These are phyloP conservation scores for Cottus gobio DNA, from an alignment of 2,113 vertebrate species.

Conservation along the genomic window DNA sequence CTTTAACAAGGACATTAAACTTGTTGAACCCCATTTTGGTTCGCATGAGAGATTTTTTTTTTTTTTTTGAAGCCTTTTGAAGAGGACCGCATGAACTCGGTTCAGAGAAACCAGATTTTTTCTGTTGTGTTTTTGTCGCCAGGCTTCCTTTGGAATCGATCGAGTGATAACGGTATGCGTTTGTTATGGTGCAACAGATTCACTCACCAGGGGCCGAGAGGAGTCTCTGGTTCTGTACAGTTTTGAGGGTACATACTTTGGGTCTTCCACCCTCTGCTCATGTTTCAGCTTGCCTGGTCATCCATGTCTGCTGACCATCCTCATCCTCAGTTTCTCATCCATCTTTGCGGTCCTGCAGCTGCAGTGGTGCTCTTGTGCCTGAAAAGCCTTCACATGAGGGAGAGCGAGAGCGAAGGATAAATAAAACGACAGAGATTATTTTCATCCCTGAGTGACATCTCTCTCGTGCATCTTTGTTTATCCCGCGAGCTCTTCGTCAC, in stretches of 20 bases:
- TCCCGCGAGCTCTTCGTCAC: constrained; percentile 51
- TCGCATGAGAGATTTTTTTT: constrained; percentile 2
- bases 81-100: constrained; percentile 17
- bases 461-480: constrained; percentile 48
- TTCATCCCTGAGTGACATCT: constrained; percentile 45
- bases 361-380: constrained; percentile 11
- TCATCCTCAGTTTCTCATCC: constrained; percentile 17
- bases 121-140: constrained; percentile 25
- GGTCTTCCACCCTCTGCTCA: constrained; percentile 23
- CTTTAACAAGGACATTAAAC: not conserved
- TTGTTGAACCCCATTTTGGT: not conserved
- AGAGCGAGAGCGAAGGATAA: constrained; percentile 16
- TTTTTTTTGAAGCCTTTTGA: constrained; percentile 21
- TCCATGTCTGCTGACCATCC: constrained; percentile 6
- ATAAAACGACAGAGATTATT: constrained; percentile 51
- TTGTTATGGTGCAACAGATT: constrained; percentile 32
- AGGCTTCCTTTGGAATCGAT: constrained; percentile 4
- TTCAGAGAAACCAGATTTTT: constrained; percentile 10
- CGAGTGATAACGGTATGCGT: constrained; percentile 17
- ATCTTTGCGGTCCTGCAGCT: constrained; percentile 28
- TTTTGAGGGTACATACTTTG: constrained; percentile 26
- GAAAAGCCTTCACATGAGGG: constrained; percentile 32
- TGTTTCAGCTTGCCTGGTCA: constrained; percentile 53
- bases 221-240: constrained; percentile 1
- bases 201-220: constrained; percentile 16